Base-by-base conservation (phyloP, 2,888 invertebrate species). In the Stegana nigrithorax region DNA sequence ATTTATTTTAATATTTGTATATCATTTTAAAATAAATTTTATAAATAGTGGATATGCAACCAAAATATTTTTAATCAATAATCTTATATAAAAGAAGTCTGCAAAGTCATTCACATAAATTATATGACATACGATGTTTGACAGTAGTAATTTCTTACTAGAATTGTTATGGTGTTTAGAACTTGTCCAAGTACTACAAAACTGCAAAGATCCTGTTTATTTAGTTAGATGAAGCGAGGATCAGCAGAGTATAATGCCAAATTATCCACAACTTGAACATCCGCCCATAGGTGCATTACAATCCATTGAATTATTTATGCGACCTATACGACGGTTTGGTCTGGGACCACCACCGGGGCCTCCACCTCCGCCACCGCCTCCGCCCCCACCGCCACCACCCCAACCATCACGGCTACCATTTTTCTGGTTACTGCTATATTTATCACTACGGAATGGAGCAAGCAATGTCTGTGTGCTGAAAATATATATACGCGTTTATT, bases 291-390 rank as follows among this genome's bases (percentile, higher is more conserved):
- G 53, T 12, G 64, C 27, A 36, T 61, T 60, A 36, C 58, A 44
- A 14, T 60, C 55, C 57, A 71, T 64, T 5, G 58, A 29, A 7
- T 67, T 64, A 19, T 64, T 69, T 39, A 77, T 72, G 5, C 75
- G 75, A 19, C 78, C 75, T 51, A 75, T 77, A 29, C 75, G 67
- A 4, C 72, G 60, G 29, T 82, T 81, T 8, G 77, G 75, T 25
- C 82, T 70, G 1, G 75, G 53, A 0, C 80, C 77, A 0, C 80
- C 78, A 0, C 74, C 72, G 0, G 72, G 72, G 0, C 72, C 72
- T 0, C 78, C 74, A 0, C 75, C 71, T 0, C 80, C 71, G 0
- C 78, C 71, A 0, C 80, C 74, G 0, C 80, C 72, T 0, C 73
- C 73, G 2, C 59, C 59, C 2, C 59, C 59, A 3, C 59, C 59